These are phyloP conservation scores for Drosophila infuscata DNA, from an alignment of 2,888 invertebrate species.

Conservation along the genomic window DNA sequence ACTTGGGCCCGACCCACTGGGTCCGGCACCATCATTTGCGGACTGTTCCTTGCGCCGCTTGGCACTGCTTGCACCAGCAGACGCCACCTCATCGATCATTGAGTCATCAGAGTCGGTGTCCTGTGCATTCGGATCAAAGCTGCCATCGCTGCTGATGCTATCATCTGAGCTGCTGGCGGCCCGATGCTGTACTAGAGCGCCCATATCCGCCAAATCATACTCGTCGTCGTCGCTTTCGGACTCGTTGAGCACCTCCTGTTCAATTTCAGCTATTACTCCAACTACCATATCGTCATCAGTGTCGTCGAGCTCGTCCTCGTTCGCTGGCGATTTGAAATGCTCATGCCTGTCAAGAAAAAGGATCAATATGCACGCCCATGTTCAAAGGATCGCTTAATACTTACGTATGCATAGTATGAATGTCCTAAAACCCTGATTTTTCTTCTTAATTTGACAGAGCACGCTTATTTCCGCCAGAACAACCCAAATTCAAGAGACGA, in stretches of 20 bases:
- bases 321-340: constrained; percentile 78
- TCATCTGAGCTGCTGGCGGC: constrained; percentile 85
- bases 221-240: constrained; percentile 75
- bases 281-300: constrained; percentile 73
- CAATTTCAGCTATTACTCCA: constrained; percentile 68
- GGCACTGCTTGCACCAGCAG: constrained; percentile 52
- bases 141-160: constrained; percentile 81
- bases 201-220: constrained; percentile 59
- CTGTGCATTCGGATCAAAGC: constrained; percentile 71
- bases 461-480: constrained; percentile 65
- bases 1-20: constrained; percentile 46
- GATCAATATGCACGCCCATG: background rate
- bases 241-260: constrained; percentile 65
- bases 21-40: constrained; percentile 43
- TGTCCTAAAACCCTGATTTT: constrained; percentile 18
- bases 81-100: constrained; percentile 51
- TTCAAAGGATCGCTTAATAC: constrained; percentile 13
- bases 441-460: constrained; percentile 38
- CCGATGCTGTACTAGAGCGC: constrained; percentile 38
- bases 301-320: constrained; percentile 80
- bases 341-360: constrained; percentile 61
- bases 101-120: constrained; percentile 82
- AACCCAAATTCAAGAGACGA: constrained; percentile 36
- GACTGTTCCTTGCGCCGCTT: constrained; percentile 55
- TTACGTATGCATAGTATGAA: constrained; percentile 67